Base-by-base conservation (phyloP, 2,888 invertebrate species). In the Lycaena phlaeas region DNA sequence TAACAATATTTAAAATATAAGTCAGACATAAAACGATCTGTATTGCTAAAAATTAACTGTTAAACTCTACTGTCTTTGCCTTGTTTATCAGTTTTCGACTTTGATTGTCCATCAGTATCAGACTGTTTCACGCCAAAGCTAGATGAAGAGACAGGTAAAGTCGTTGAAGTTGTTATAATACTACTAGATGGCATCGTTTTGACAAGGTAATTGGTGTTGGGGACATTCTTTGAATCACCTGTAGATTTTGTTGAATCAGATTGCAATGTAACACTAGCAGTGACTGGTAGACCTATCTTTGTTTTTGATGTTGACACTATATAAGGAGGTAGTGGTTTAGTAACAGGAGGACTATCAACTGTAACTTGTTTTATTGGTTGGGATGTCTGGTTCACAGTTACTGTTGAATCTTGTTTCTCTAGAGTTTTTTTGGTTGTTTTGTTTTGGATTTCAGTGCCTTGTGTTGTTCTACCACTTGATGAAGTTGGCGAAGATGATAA, bases 1-100 rank as follows among this genome's bases (percentile, higher is more conserved):
- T 15, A 11, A 31, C 18, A 12, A 12, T 22, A 18, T 34, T 12
- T 9, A 22, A 12, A 12, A 34, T 12, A 18, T 22, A 18, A 18
- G 7, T 11, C 18, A 12, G 12, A n/a, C 9, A 22, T 34, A 12
- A 11, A n/a, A n/a, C n/a, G n/a, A 18, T 34, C 22, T 34, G 18
- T 41, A 55, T 55, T 44, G 52, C 49, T 27, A 46, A 39, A 10
- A 40, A 41, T 36, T 5, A 38, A 56, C 46, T 51, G 54, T 59
- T 67, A 66, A 63, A 56, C 56, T 61, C 67, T 66, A 38, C 56
- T 43, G 36, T 47, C 49, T 44, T 50, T 51, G 30, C 45, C 45
- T 31, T 46, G 30, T 26, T 45, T 45, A 7, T 49, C 44, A 29
- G 36, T 41, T 30, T 49, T 52, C 15, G 40, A 42, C 43, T 51